Evolutionary conservation across 2,797 vertebrate genomes (phyloP), one percentile per base, ranked within the genome.

Genomic region (Chromobotia macracanthus): DNA sequence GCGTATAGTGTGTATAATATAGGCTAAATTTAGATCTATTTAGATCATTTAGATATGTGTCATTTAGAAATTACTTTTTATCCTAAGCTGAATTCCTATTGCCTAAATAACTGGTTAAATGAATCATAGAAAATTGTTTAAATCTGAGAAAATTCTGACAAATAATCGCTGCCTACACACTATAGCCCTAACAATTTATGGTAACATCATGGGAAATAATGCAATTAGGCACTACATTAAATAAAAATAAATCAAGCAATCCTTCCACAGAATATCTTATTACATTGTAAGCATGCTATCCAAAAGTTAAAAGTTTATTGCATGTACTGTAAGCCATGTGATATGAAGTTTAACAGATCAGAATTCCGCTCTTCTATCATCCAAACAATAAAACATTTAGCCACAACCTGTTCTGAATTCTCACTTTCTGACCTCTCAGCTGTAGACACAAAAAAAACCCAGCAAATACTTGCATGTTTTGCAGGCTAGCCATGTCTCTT

Each of bases 111-210:
- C 46, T 46, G 1, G 21, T 46, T 1, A 68, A 46, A 21, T 77
- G 18, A 68, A 76, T 76, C 15, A 76, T 10, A 12, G 18, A 2
- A 23, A 55, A 56, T 65, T 65, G 1, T 65, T 65, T 18, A 61
- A 46, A 41, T 61, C 60, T 61, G 16, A 73, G 18, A 41, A 41
- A 73, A 31, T 61, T 61, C 3, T 74, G 16, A 74, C 44, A 35
- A 74, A 63, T 51, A 21, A 63, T 16, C 63, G 35, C 70, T 73
- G 46, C 12, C 56, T 35, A n/a, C 46, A 69, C 5, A 74, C 38
- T 58, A 35, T 73, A 16, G 58, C 12, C 31, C 46, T n/a, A 18
- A 35, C 25, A 21, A 11, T 18, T 77, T 44, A 77, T 55, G 56
- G 35, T 48, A 48, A 8, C 58, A 18, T 60, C 53, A 35, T 68